Percentiles rank a stretch among this genome's conserved stretches.
Evolutionary conservation across 1,140 invertebrate species (phyloP).

Genomic region (Druon quercuslanigerum): DNA sequence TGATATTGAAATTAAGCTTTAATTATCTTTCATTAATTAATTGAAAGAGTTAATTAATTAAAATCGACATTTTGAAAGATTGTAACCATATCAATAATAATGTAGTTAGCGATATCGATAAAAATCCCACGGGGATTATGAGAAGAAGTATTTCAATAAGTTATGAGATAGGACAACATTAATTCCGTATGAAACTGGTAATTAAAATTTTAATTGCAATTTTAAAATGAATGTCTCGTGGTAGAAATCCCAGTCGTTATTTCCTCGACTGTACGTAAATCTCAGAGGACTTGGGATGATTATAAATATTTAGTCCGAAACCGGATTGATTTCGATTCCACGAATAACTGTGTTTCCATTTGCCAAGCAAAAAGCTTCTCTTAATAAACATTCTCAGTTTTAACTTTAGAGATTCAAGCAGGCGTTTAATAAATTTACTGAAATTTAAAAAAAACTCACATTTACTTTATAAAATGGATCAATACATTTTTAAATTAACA

Average conservation of each 20-base stretch:
- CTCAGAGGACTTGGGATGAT: constrained; percentile 9
- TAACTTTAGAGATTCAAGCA: neutral
- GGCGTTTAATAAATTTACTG: neutral
- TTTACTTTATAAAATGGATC: too few relatives aligned
- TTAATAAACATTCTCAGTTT: constrained; percentile 1
- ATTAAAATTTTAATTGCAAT: constrained; percentile 22
- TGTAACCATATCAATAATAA: too few relatives aligned
- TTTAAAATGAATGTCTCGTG: constrained; percentile 3
- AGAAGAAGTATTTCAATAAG: neutral
- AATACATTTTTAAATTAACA: too few relatives aligned
- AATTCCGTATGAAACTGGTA: neutral
- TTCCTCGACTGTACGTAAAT: constrained; percentile 22
- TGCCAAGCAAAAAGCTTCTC: neutral
- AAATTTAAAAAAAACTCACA: too few relatives aligned
- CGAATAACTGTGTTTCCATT: constrained; percentile 9
- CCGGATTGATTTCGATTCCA: constrained; percentile 26
- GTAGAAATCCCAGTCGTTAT: constrained; percentile 13
- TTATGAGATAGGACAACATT: neutral
- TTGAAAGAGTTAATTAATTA: neutral
- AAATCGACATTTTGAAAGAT: too few relatives aligned
- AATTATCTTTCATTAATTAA: too few relatives aligned
- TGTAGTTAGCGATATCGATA: too few relatives aligned
- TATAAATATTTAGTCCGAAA: constrained; percentile 27
- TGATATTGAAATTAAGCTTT: too few relatives aligned
- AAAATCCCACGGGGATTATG: too few relatives aligned